Evolutionary conservation across 2,797 vertebrate species (phyloP), one percentile per base, ranked within the genome.

Genomic region (Sternotherus odoratus): DNA sequence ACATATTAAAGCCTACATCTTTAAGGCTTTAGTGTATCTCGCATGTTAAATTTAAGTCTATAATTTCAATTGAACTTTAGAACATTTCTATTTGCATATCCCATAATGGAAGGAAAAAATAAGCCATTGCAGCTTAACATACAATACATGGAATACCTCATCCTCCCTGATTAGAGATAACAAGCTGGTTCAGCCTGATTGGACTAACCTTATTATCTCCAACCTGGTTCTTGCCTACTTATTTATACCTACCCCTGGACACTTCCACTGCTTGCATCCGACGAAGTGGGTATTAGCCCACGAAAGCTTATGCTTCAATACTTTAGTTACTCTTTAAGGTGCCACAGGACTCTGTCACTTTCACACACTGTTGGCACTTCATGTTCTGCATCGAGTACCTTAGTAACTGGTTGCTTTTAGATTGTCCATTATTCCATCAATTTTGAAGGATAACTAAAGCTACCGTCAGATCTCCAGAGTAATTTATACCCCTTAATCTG

Each of bases 1-100:
- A 23, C 8, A 46, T 54, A 8, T 30, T 8, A 30, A 74, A 81
- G 13, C 36, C 36, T 30, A 51, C 0, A 0, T 33, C 11, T 77
- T 83, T 28, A 86, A 39, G 77, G 77, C 36, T 1, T 48, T 51
- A 66, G 36, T 26, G 49, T 69, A 26, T 56, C 4, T 43, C 21
- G 17, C 21, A 23, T 56, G 15, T 63, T 75, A 75, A 12, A 48
- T 13, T 8, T 48, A 15, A 28, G 43, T 46, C 24, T 28, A 46
- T 6, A 75, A 39, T 91, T 89, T 48, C 49, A 82, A 0, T 1
- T 30, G 49, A 15, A 74, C 24, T 43, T 8, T 17, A 15, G 26
- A 46, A 30, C 24, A 75, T 48, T 46, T 48, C 24, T 75, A 81
- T 56, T 48, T 92, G 49, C 36, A 51, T 77, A 80, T 24, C 48